phyloP scores from a whole-genome alignment of 2,888 invertebrate species.

The Hydrotaea cyrtoneurina region DNA sequence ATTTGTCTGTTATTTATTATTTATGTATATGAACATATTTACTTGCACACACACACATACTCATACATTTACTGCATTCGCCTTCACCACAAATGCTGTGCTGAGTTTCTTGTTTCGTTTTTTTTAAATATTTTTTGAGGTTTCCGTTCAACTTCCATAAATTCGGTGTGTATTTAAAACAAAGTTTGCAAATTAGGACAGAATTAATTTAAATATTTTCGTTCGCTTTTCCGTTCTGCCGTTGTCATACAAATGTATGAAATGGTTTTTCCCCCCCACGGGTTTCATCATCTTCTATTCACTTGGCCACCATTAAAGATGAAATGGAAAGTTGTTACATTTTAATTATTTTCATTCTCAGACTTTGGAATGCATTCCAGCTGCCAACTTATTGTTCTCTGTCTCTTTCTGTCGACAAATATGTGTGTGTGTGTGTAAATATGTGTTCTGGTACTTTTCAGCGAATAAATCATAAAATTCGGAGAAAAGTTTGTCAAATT shows the following conservation, averaged over 20 bases:
- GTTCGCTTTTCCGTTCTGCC: background rate
- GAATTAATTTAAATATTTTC: slow-evolving; percentile 1
- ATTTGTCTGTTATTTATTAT: slow-evolving; percentile 40
- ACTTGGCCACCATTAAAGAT: background rate
- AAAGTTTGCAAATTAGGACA: slow-evolving; percentile 3
- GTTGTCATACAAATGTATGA: background rate
- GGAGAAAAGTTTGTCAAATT: background rate
- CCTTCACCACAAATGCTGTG: too few relatives aligned
- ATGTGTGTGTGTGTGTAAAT: too few relatives aligned
- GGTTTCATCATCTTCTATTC: background rate
- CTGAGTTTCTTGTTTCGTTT: too few relatives aligned
- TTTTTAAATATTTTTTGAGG: background rate
- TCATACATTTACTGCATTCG: too few relatives aligned
- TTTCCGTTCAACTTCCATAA: background rate
- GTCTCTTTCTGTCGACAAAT: too few relatives aligned
- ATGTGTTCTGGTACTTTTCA: too few relatives aligned
- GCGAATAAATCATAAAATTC: background rate
- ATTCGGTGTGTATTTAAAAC: background rate
- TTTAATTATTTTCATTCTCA: background rate
- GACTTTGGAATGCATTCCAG: background rate
- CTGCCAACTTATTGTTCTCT: background rate
- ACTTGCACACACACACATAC: too few relatives aligned
- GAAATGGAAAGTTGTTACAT: background rate
- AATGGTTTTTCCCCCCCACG: background rate
- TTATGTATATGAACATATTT: too few relatives aligned